Evolutionary conservation across 2,113 vertebrate genomes (phyloP).

Genomic region (Lasiurus borealis): DNA sequence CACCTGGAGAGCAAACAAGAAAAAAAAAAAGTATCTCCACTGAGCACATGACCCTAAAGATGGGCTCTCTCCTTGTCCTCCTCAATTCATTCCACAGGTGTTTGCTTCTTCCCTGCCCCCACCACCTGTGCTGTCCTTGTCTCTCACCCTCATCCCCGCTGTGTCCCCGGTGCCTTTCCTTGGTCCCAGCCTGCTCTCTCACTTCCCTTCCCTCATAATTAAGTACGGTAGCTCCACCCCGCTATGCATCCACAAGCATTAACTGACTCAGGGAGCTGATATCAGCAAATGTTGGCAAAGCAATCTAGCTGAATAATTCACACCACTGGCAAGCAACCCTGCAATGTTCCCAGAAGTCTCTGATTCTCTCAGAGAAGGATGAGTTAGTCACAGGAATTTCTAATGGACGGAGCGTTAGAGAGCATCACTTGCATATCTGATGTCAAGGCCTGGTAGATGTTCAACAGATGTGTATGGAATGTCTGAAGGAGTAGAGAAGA

Average conservation of each 20-base stretch:
- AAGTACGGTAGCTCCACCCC: neutral
- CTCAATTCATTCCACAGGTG: neutral
- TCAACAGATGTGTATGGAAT: neutral
- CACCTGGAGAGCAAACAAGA: neutral
- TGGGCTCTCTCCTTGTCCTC: neutral
- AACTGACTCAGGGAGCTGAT: neutral
- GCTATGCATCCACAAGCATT: rapidly evolving
- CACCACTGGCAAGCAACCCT: neutral
- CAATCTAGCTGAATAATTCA: neutral
- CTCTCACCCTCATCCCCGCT: neutral
- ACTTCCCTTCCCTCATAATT: neutral
- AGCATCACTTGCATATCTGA: neutral
- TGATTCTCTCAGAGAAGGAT: neutral
- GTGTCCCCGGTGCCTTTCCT: neutral
- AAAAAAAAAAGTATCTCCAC: neutral
- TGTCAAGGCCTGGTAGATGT: neutral
- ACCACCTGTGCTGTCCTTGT: neutral
- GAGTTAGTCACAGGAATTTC: neutral
- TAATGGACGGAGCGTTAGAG: neutral
- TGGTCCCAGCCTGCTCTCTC: neutral
- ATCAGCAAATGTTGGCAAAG: neutral
- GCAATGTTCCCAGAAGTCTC: neutral
- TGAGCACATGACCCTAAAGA: neutral
- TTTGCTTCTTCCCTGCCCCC: neutral
- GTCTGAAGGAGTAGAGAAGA: neutral